Evolutionary conservation across 2,888 invertebrate genomes (phyloP), one percentile per base, ranked within the genome.

Genomic region (Protophormia terraenovae): DNA sequence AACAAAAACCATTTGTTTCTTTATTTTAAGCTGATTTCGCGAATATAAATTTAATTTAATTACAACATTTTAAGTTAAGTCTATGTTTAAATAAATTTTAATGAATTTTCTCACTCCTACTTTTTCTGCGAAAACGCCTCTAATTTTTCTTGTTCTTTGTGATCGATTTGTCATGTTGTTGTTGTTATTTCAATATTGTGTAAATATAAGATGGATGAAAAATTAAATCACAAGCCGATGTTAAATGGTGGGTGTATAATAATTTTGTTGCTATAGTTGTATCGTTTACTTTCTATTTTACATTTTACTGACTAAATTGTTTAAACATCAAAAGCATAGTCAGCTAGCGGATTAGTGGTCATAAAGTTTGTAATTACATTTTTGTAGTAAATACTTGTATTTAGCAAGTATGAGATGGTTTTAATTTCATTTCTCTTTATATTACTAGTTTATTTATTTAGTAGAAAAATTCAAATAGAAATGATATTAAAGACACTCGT

Each of bases 321-420:
- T 47, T 58, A 45, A 60, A 77, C 32, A 76, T 55, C 53, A 66
- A 66, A 80, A 66, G 62, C 79, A 38, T 53, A 71, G 38, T 60
- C 32, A 53, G n/a, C n/a, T n/a, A n/a, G 45, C 14, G 27, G 58
- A 60, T 75, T 73, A 81, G 67, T 60, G 67, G 66, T 67, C 58
- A 67, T 67, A 58, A 50, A 81, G 35, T 73, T 81, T 81, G 27
- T 62, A 73, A 73, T 81, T 81, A 64, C 55, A 80, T 47, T 79
- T 79, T 71, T 24, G n/a, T 72, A 12, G 47, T 27, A 66, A 80
- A 73, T 55, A 53, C 32, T 66, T 79, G 38, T 66, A 66, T 14
- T 67, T 47, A 47, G n/a, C n/a, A n/a, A n/a, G 47, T 19, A 29
- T 47, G 47, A 45, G 66, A 29, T 47, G 66, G 16, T 50, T 72